Base-by-base conservation (phyloP, 2,888 invertebrate species). In the Pammene aurita region DNA sequence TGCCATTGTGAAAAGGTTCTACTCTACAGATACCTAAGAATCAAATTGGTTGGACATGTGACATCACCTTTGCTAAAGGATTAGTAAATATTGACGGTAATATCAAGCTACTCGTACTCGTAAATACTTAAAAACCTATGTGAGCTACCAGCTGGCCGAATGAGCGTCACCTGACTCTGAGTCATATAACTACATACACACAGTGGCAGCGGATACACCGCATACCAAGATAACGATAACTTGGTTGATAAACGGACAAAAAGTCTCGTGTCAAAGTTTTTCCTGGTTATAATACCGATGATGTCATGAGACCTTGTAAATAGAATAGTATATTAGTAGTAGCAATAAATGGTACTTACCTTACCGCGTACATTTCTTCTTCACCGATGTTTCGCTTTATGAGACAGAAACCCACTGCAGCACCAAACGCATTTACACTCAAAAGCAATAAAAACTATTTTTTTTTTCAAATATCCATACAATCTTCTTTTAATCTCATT, bases 111-210 rank as follows among this genome's bases (percentile, higher is more conserved):
- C 7, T 10, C 42, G 38, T n/a, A n/a, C n/a, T 42, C 52, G 56
- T 76, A 73, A 78, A 67, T 74, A 38, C 66, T 74, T 72, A 72
- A 74, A 72, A 58, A 72, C 66, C 57, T 66, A 55, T 57, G 65
- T 16, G 60, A 65, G 55, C 41, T 10, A 50, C 62, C 66, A 62
- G 55, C 66, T 70, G 71, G 70, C 66, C 60, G 76, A 73, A 68
- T 75, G 71, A 61, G 42, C 65, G 73, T 76, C 77, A 75, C 74
- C 73, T 72, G 75, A 75, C 70, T 48, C 69, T 77, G 77, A 76
- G 48, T 76, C 77, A 77, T 64, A 60, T 18, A 16, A 48, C 4
- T 52, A 26, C 52, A 52, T 52, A 70, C 46, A 64, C 13, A 57
- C 52, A 46, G 58, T 60, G 57, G 58, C 57, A 64, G 46, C 14